These are phyloP conservation scores for Okapia johnstoni DNA, from an alignment of 2,113 vertebrate genomes.

Conservation along the genomic window DNA sequence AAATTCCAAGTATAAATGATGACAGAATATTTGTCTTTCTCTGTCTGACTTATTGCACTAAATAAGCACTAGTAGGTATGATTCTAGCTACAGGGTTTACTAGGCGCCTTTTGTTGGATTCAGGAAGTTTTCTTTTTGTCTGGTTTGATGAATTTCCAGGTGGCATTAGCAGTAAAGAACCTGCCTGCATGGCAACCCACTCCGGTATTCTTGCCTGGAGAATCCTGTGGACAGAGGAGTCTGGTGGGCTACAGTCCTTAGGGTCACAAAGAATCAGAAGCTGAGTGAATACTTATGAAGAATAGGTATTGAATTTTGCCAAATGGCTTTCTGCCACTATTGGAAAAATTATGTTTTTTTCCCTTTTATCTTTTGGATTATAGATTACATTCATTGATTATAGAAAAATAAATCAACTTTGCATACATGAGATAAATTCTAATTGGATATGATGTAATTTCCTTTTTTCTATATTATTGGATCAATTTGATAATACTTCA, in stretches of 20 bases:
- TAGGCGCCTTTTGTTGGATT: background rate
- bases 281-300: background rate
- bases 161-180: background rate
- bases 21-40: background rate
- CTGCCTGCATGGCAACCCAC: background rate
- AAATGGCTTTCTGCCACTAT: background rate
- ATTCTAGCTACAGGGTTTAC: background rate
- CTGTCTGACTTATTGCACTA: background rate
- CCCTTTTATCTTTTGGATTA: background rate
- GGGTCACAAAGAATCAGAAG: background rate
- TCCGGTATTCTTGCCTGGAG: background rate
- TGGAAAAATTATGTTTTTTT: background rate
- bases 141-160: background rate
- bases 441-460: background rate
- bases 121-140: background rate
- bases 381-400: background rate
- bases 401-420: background rate
- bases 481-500: background rate
- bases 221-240: background rate
- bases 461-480: background rate
- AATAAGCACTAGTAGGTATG: background rate
- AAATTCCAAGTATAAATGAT: background rate
- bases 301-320: background rate
- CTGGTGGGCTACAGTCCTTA: background rate
- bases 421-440: background rate